Evolutionary conservation across 2,113 vertebrate species (phyloP).

Genomic region (Petrocephalus zakoni): DNA sequence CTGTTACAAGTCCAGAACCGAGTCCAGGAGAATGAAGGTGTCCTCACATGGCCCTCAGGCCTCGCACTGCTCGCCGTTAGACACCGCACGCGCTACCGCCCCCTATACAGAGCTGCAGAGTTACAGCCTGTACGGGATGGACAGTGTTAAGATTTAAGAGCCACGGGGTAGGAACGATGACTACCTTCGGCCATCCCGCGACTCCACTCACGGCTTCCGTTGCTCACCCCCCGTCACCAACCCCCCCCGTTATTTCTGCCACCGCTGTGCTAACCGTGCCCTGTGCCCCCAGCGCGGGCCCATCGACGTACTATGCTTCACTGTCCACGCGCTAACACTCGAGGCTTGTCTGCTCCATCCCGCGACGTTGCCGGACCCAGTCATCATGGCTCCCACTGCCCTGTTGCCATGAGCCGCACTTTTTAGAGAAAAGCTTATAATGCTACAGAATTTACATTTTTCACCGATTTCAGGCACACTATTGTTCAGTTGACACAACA

Average conservation of each 20-base stretch:
- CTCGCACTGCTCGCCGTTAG: conserved; percentile 75
- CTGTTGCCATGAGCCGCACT: neutral
- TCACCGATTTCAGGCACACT: neutral
- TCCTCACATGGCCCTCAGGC: conserved; percentile 67
- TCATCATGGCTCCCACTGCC: neutral
- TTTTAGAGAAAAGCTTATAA: neutral
- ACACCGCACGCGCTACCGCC: conserved; percentile 62
- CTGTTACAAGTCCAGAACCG: conserved; percentile 99
- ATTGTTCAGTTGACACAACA: neutral
- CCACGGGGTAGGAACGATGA: conserved; percentile 54
- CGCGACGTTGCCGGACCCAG: neutral
- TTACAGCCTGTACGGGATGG: conserved; percentile 65
- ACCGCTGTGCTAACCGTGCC: conserved; percentile 34
- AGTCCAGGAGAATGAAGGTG: conserved; percentile 99
- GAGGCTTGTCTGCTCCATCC: conserved; percentile 1
- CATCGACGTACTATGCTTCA: neutral
- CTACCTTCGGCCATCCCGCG: conserved; percentile 55
- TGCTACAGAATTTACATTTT: neutral
- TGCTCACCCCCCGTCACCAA: conserved; percentile 22
- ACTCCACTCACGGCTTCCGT: conserved; percentile 54
- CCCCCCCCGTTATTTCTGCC: conserved; percentile 36
- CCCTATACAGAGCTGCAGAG: conserved; percentile 69
- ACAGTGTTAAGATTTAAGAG: conserved; percentile 70
- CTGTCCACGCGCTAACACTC: neutral
- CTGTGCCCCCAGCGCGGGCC: conserved; percentile 36